These are phyloP conservation scores for Parapsyche elsis DNA, from an alignment of 1,140 invertebrate genomes.

Conservation along the genomic window DNA sequence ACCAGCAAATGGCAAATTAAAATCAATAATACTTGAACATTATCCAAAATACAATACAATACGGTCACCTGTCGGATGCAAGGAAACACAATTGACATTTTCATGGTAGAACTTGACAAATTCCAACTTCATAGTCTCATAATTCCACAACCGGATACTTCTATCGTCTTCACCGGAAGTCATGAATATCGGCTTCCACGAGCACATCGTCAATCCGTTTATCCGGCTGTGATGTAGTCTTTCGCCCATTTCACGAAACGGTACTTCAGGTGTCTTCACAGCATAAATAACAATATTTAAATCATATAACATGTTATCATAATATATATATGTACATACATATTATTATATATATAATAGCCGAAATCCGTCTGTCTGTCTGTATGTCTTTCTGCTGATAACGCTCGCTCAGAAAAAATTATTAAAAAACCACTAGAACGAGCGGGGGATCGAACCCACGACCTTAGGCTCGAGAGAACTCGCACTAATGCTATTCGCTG, in stretches of 20 bases:
- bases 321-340: too few species aligned
- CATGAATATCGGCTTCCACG: constrained; percentile 89
- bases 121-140: constrained; percentile 81
- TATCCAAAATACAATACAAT: background rate
- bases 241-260: constrained; percentile 72
- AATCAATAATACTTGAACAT: background rate
- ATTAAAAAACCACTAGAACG: too few species aligned
- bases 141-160: constrained; percentile 91
- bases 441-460: too few species aligned
- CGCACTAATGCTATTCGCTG: too few species aligned
- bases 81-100: constrained; percentile 79
- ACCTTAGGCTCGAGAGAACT: too few species aligned
- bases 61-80: constrained; percentile 77
- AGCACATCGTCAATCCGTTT: constrained; percentile 81
- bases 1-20: constrained; percentile 46
- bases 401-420: too few species aligned
- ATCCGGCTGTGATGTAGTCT: constrained; percentile 84
- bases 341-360: too few species aligned
- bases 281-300: too few species aligned
- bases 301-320: constrained; percentile 22
- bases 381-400: too few species aligned
- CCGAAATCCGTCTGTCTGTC: too few species aligned
- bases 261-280: constrained; percentile 63
- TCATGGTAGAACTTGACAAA: constrained; percentile 85
- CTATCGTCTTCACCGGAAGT: constrained; percentile 84